These are phyloP conservation scores for Gasterosteus nipponicus DNA, from an alignment of 2,113 vertebrate species.

Conservation along the genomic window DNA sequence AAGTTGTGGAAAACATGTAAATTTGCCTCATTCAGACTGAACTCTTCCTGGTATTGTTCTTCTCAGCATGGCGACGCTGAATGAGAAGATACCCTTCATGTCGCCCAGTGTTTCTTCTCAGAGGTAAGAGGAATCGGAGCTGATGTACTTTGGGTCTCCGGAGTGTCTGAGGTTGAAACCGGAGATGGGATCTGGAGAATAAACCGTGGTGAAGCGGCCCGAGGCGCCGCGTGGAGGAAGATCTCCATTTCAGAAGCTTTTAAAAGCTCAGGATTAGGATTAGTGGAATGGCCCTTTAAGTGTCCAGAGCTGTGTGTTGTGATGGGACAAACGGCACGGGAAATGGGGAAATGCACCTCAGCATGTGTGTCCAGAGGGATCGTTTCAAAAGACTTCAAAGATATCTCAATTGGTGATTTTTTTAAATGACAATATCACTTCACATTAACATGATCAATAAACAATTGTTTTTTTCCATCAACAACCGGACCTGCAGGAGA, in stretches of 20 bases:
- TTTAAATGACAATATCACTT: background rate
- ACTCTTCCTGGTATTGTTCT: background rate
- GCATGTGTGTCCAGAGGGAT: background rate
- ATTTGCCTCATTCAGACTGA: background rate
- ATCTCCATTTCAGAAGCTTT: slow-evolving; percentile 67
- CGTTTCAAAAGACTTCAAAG: background rate
- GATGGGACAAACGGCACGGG: slow-evolving; percentile 36
- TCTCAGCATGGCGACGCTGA: no score
- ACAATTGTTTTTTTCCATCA: background rate
- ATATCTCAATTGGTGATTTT: background rate
- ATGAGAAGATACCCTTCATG: no score
- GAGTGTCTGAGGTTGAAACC: slow-evolving; percentile 27
- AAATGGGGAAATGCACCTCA: slow-evolving; percentile 40
- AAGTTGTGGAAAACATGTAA: background rate
- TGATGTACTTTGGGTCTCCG: slow-evolving; percentile 3
- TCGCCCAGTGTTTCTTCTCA: background rate
- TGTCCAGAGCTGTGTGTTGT: slow-evolving; percentile 8
- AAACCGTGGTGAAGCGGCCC: slow-evolving; percentile 8
- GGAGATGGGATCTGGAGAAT: slow-evolving; percentile 14
- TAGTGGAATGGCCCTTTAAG: slow-evolving; percentile 58
- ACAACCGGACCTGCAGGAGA: slow-evolving; percentile 3
- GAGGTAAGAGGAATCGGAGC: background rate
- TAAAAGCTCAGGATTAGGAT: slow-evolving; percentile 67
- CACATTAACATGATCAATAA: no score
- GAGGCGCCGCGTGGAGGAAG: slow-evolving; percentile 24